Percentiles rank a stretch among this genome's conserved stretches.
Conservation (phyloP, 2,888 invertebrate genomes). For the Dynastes grantii region DNA sequence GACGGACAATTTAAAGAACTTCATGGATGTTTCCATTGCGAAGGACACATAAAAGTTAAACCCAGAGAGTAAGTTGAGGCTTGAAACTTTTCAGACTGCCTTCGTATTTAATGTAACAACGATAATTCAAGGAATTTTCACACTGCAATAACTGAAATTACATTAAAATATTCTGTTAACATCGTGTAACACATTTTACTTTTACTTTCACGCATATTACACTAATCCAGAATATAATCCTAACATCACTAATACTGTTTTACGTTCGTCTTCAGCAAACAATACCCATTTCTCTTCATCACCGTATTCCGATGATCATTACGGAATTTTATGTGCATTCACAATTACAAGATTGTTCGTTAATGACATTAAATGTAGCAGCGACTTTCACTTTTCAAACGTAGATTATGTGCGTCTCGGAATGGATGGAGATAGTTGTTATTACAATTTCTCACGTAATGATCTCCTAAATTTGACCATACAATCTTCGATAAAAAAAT, state of each 20-base stretch:
- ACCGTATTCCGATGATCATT: neutral
- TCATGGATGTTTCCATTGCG: too few relatives aligned
- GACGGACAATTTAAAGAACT: too few relatives aligned
- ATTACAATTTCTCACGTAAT: constrained; percentile 34
- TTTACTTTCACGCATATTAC: constrained; percentile 2
- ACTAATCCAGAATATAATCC: neutral
- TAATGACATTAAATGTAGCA: constrained; percentile 22
- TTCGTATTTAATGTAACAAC: too few relatives aligned
- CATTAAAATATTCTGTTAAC: too few relatives aligned
- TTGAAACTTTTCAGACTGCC: too few relatives aligned
- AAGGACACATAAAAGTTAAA: too few relatives aligned
- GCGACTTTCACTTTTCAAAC: constrained; percentile 27
- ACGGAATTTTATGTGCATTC: neutral
- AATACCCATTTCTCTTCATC: neutral
- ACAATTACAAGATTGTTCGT: neutral
- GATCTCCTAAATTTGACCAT: neutral
- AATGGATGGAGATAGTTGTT: constrained; percentile 26
- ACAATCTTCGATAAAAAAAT: neutral
- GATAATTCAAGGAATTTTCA: too few relatives aligned
- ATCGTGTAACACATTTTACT: neutral
- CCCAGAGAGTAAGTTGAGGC: too few relatives aligned
- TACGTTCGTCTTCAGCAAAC: constrained; percentile 1
- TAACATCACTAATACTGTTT: neutral
- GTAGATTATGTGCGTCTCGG: neutral
- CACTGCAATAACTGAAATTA: too few relatives aligned